Evolutionary conservation across 2,113 vertebrate genomes (phyloP), one percentile per base, ranked within the genome.

Genomic region (Ailurus styani): DNA sequence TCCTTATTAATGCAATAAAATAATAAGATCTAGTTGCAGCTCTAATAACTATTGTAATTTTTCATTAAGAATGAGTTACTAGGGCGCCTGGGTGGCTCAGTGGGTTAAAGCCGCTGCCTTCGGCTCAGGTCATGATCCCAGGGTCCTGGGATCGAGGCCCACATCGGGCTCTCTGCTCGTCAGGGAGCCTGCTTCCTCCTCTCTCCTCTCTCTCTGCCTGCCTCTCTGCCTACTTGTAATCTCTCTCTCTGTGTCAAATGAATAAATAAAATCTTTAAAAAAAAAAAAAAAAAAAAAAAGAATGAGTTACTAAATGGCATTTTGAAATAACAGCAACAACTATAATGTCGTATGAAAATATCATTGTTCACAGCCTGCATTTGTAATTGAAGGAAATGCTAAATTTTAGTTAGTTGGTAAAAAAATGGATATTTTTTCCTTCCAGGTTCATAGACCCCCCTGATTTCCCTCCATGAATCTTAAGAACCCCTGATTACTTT

Each of bases 1-100:
- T 96, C 52, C 14, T 93, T 95, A 93, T 62, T 91, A 78, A 68
- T 77, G 40, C 21, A 96, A 75, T 93, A 85, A 97, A 97, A 90
- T 52, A 90, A 84, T 75, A 89, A 88, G n/a, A 55, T 89, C 64
- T 93, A 79, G n/a, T 45, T 89, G 42, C 66, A 93, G n/a, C 31
- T 78, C 25, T 96, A 75, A 45, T 89, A 72, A 70, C 54, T 90
- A 66, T 90, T 93, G 34, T 55, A 95, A 62, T 83, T 91, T 97
- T 96, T 95, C 21, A 86, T 82, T 86, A 91, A 72, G 54, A 95
- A 91, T 73, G 47, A 77, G 52, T 62, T 72, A 77, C 64, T 90
- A 57, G n/a, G n/a, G n/a, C n/a, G n/a, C n/a, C n/a, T n/a, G n/a
- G n/a, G n/a, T n/a, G n/a, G n/a, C n/a, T n/a, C n/a, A n/a, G n/a